Percentiles rank a stretch among this genome's conserved stretches.
These are phyloP conservation scores for Puntigrus tetrazona DNA, from an alignment of 2,113 vertebrate species.

Conservation along the genomic window DNA sequence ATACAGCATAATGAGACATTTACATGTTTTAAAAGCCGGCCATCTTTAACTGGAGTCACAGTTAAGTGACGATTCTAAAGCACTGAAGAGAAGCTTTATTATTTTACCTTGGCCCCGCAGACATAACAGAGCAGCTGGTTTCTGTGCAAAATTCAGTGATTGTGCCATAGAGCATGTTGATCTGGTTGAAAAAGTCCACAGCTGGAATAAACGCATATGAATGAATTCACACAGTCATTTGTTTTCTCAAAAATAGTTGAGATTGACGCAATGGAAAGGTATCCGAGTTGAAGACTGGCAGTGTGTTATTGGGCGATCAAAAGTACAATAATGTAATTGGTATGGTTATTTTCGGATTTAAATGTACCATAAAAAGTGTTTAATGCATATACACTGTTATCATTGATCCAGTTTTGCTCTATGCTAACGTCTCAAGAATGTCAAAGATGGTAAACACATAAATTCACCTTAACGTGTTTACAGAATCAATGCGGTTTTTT, in stretches of 20 bases:
- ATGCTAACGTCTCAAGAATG: too few relatives aligned
- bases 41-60: background rate
- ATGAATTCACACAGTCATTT: background rate
- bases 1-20: background rate
- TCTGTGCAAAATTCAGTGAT: slow-evolving; percentile 97
- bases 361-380: background rate
- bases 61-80: background rate
- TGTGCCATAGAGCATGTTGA: slow-evolving; percentile 97
- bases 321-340: background rate
- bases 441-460: background rate
- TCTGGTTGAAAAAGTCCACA: slow-evolving; percentile 98
- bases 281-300: background rate
- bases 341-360: background rate
- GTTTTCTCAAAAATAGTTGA: background rate
- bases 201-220: slow-evolving; percentile 69
- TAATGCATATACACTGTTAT: too few relatives aligned
- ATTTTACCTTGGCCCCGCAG: slow-evolving; percentile 88
- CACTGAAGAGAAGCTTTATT: background rate
- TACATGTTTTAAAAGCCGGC: too few relatives aligned
- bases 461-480: too few relatives aligned
- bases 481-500: too few relatives aligned
- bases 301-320: background rate
- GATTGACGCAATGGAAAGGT: background rate
- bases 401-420: too few relatives aligned
- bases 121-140: slow-evolving; percentile 91